Evolutionary conservation across 2,888 invertebrate species (phyloP).

Genomic region (Spialia ferax): DNA sequence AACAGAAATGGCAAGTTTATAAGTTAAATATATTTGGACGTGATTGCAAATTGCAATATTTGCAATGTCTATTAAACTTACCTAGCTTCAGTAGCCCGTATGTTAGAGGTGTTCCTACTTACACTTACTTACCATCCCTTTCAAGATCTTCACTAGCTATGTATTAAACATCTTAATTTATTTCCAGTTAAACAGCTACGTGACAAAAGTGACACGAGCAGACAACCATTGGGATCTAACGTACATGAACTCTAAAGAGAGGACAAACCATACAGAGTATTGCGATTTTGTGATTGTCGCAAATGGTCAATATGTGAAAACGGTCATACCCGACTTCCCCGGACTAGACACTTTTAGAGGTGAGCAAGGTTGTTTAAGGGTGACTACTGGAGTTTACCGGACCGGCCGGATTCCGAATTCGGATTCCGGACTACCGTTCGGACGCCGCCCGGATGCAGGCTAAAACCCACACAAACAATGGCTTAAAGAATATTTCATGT

Average conservation of each 20-base stretch:
- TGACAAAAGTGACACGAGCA: constrained; percentile 74
- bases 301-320: constrained; percentile 86
- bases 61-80: too few species aligned
- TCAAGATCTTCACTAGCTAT: background rate
- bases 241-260: constrained; percentile 73
- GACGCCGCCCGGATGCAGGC: background rate
- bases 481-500: background rate
- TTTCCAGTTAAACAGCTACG: constrained; percentile 74
- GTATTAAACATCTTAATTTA: background rate
- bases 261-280: constrained; percentile 65
- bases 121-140: background rate
- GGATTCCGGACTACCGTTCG: too few species aligned
- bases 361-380: constrained; percentile 45
- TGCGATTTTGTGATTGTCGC: constrained; percentile 90
- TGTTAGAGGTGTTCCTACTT: too few species aligned
- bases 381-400: too few species aligned
- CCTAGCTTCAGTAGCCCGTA: too few species aligned
- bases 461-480: background rate
- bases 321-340: constrained; percentile 63
- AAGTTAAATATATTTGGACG: too few species aligned
- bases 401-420: background rate
- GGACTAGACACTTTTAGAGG: constrained; percentile 71
- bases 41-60: too few species aligned
- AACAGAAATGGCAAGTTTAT: too few species aligned
- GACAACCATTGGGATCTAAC: constrained; percentile 79